Evolutionary conservation across 1,140 invertebrate species (phyloP), one percentile per base, ranked within the genome.

Genomic region (Drosophila nigrodunni): DNA sequence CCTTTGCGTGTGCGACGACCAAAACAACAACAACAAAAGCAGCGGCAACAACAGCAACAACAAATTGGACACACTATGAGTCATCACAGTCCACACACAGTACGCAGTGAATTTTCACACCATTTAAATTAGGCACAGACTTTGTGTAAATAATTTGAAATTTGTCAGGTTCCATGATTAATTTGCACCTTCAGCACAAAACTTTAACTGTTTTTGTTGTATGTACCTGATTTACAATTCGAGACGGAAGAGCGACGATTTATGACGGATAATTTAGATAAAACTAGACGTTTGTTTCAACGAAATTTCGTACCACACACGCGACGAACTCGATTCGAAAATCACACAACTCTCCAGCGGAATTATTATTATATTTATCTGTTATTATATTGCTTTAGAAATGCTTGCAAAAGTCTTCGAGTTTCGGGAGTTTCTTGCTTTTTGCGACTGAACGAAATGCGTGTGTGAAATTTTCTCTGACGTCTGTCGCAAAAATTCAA

Each of bases 251-350:
- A 37, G n/a, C 15, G 44, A 10, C n/a, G 54, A 41, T 7, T 1
- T 39, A 9, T 4, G 44, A 61, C 11, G 50, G 21, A 50, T 35
- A 21, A 41, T 52, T 9, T 21, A 35, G 13, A 13, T 43, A 37
- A 52, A 49, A 65, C 30, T 49, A 54, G 25, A 65, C 69, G 39
- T 41, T 21, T 21, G 43, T 50, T 58, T 66, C 11, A 13, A 13
- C 34, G 39, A 70, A 9, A 3, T 30, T 21, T 54, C 46, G 43
- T 55, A 11, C 8, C 37, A 47, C 64, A 67, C 77, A 66, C 71
- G 47, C 62, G 65, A 46, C 52, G 7, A 34, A 52, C 35, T 43
- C 39, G 43, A 64, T 80, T 77, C 83, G 73, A 76, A 70, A 83
- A 30, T 2, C 6, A 82, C 69, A 49, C 70, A 37, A 25, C 13